Base-by-base conservation (phyloP, 1,140 invertebrate species). In the Drosophila kepulauana region DNA sequence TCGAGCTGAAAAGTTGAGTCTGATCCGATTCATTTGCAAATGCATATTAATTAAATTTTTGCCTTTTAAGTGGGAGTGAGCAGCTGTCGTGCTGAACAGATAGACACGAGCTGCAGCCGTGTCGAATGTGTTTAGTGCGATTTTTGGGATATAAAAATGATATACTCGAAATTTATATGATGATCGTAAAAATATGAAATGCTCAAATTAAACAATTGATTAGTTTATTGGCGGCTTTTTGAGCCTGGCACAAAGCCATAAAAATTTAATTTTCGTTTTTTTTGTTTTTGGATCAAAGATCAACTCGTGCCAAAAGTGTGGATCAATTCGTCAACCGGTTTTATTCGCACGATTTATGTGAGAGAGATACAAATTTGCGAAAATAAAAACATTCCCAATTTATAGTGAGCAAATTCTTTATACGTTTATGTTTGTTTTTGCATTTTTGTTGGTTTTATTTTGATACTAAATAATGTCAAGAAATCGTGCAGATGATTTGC, bases 41-140 rank as follows among this genome's bases (percentile, higher is more conserved):
- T 81, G 73, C 68, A 61, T 80, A 77, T 73, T 85, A 84, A 84
- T 84, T 77, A 33, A 80, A 81, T 51, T 66, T 30, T 62, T 30
- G 35, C 7, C 61, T 20, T 51, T 61, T 81, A 85, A 84, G 73
- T 85, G 74, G 78, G 78, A 43, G 81, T 25, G 20, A 25, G 61
- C 45, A 33, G 48, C 45, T 8, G 35, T 25, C 20, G 20, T 63
- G 48, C 11, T 13, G 61, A 61, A 68, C 58, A 43, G 54, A 30
- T 45, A 71, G 35, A 54, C 80, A 82, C 80, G 80, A 75, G 71
- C 54, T 20, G 3, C 5, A 0, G 2, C 70, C 80, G 75, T 82
- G 75, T 16, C 59, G 16, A 30, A 46, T 25, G 56, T 35, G 57
- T 62, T 67, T 54, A 70, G 38, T 49, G 48, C 0, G 20, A 25